These are phyloP conservation scores for Chrysodeixis includens DNA, from an alignment of 2,888 invertebrate species.

Conservation along the genomic window DNA sequence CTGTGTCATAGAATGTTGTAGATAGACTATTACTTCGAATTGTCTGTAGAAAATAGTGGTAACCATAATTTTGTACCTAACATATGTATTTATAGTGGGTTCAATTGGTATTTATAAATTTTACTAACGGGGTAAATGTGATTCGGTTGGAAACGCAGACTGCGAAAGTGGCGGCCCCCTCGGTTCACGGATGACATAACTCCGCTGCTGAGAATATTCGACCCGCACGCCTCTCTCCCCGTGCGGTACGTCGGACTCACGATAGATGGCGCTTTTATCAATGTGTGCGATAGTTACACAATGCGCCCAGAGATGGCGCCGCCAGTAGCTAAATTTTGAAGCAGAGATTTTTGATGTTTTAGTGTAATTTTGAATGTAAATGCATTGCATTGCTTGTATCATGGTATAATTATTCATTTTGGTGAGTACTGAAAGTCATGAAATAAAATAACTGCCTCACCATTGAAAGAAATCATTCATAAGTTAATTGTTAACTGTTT, in stretches of 20 bases:
- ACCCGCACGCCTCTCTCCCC: constrained; percentile 91
- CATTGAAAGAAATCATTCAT: constrained; percentile 47
- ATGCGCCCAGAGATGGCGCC: constrained; percentile 78
- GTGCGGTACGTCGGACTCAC: constrained; percentile 86
- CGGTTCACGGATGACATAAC: constrained; percentile 94
- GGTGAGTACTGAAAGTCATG: constrained; percentile 49
- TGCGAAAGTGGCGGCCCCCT: constrained; percentile 95
- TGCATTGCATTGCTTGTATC: constrained; percentile 64
- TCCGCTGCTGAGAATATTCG: constrained; percentile 93
- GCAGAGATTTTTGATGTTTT: constrained; percentile 42
- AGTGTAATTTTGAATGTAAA: constrained; percentile 40
- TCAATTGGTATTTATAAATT: constrained; percentile 58
- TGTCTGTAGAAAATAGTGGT: constrained; percentile 64
- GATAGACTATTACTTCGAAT: constrained; percentile 54
- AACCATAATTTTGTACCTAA: constrained; percentile 65
- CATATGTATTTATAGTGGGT: constrained; percentile 51
- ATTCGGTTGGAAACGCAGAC: constrained; percentile 88
- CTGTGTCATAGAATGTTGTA: constrained; percentile 61
- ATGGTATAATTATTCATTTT: constrained; percentile 35
- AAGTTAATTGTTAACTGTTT: constrained; percentile 47
- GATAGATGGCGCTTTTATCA: constrained; percentile 83
- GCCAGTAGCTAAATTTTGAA: constrained; percentile 55
- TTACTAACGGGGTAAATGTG: constrained; percentile 69
- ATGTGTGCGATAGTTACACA: constrained; percentile 75
- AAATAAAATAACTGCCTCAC: constrained; percentile 38